Conservation (phyloP, 2,797 vertebrate species). For the Miichthys miiuy region DNA sequence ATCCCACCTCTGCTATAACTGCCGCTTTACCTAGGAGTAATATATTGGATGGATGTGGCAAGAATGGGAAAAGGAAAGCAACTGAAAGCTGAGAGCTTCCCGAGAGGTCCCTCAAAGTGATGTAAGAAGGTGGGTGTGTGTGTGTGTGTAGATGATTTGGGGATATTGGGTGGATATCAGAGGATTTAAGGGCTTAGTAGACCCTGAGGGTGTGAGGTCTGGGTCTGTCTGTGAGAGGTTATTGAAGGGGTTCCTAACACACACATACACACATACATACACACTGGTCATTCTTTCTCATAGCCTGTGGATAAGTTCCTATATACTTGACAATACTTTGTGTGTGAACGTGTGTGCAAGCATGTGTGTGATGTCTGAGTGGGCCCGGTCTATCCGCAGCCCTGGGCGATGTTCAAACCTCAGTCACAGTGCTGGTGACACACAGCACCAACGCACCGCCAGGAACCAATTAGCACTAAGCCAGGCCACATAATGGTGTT, state of each 20-base stretch:
- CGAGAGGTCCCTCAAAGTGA: slow-evolving; percentile 72
- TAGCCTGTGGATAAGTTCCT: slow-evolving; percentile 54
- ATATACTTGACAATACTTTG: slow-evolving; percentile 45
- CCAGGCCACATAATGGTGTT: slow-evolving; percentile 77
- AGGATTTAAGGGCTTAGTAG: slow-evolving; percentile 76
- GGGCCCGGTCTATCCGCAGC: slow-evolving; percentile 69
- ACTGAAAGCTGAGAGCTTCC: slow-evolving; percentile 71
- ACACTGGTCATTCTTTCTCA: slow-evolving; percentile 44
- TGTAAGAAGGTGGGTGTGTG: slow-evolving; percentile 58
- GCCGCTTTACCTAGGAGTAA: slow-evolving; percentile 56
- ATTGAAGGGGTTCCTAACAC: slow-evolving; percentile 61
- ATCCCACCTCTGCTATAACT: slow-evolving; percentile 61
- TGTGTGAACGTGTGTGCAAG: slow-evolving; percentile 50
- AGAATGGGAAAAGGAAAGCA: slow-evolving; percentile 68
- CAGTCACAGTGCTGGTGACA: slow-evolving; percentile 73
- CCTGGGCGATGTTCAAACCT: slow-evolving; percentile 75
- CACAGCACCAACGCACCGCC: slow-evolving; percentile 63
- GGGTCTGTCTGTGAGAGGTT: slow-evolving; percentile 68
- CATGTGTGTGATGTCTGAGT: slow-evolving; percentile 65
- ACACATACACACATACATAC: slow-evolving; percentile 30
- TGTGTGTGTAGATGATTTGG: slow-evolving; percentile 69
- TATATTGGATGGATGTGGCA: slow-evolving; percentile 63
- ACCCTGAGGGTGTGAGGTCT: slow-evolving; percentile 78
- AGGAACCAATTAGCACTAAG: slow-evolving; percentile 82
- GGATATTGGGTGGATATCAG: slow-evolving; percentile 75